phyloP scores from a whole-genome alignment of 2,113 vertebrate species.

The Notothenia rossii region DNA sequence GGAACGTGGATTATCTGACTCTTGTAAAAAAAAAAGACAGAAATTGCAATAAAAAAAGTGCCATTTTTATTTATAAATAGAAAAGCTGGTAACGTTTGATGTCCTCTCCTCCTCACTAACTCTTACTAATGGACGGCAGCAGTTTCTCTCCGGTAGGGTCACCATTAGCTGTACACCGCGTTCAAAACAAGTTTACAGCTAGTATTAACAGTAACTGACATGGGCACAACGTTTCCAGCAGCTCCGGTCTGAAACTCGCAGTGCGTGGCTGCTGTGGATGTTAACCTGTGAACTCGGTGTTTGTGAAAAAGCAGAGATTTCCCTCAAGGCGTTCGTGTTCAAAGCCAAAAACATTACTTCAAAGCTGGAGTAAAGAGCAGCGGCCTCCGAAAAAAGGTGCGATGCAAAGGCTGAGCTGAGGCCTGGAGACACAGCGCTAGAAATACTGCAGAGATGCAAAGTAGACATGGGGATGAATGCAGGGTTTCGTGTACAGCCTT shows the following conservation, averaged over 20 bases:
- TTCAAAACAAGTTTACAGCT: conserved; percentile 29
- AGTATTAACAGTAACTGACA: conserved; percentile 39
- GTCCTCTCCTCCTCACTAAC: neutral
- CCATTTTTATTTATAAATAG: neutral
- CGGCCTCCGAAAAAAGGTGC: conserved; percentile 20
- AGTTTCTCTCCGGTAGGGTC: neutral
- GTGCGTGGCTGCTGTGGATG: conserved; percentile 14
- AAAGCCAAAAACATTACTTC: conserved; percentile 57
- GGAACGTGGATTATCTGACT: neutral
- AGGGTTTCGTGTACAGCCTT: neutral
- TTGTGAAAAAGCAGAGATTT: conserved; percentile 55
- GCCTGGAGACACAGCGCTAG: neutral
- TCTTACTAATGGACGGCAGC: neutral
- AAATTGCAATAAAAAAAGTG: neutral
- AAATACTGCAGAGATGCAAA: neutral
- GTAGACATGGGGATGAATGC: neutral
- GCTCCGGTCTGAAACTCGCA: conserved; percentile 18
- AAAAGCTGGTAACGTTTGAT: neutral
- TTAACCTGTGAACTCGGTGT: conserved; percentile 54
- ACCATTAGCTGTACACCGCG: neutral
- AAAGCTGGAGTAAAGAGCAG: conserved; percentile 45
- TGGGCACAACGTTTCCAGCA: conserved; percentile 18
- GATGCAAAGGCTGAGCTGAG: neutral
- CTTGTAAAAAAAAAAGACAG: neutral
- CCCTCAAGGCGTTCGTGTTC: conserved; percentile 52